These are phyloP conservation scores for Melanostigma gelatinosum DNA, from an alignment of 2,113 vertebrate genomes.

Conservation along the genomic window DNA sequence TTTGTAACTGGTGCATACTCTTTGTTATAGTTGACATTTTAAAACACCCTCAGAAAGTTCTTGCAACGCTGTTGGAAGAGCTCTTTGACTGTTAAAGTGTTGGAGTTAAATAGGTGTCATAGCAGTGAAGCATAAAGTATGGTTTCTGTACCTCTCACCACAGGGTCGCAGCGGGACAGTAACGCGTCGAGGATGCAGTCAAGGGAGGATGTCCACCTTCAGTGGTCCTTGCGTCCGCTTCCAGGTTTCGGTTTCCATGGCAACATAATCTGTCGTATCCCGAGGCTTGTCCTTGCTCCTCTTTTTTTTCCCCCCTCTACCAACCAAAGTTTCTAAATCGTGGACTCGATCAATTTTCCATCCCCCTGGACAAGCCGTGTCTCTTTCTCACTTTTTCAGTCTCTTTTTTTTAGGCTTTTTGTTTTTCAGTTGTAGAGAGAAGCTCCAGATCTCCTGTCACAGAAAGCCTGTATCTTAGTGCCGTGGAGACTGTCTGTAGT, in stretches of 20 bases:
- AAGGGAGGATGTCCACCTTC: slow-evolving; percentile 69
- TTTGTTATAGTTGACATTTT: not conserved
- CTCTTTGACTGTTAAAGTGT: not conserved
- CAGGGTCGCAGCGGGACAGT: slow-evolving; percentile 37
- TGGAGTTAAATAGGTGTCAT: not conserved
- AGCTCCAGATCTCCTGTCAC: slow-evolving; percentile 40
- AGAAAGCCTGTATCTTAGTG: slow-evolving; percentile 51
- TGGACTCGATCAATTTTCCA: slow-evolving; percentile 45
- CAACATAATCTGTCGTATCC: slow-evolving; percentile 79
- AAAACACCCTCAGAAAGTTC: not conserved
- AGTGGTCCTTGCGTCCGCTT: slow-evolving; percentile 74
- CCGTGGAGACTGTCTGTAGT: slow-evolving; percentile 61
- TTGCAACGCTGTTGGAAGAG: not conserved
- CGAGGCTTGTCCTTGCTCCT: slow-evolving; percentile 58
- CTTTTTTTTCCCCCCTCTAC: not conserved
- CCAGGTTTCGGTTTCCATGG: slow-evolving; percentile 82
- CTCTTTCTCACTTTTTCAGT: slow-evolving; percentile 21
- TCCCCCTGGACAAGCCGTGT: slow-evolving; percentile 16
- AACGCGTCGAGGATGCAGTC: slow-evolving; percentile 64
- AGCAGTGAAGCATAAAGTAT: slow-evolving; percentile 4
- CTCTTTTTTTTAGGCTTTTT: slow-evolving; percentile 8
- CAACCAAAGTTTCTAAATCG: slow-evolving; percentile 31
- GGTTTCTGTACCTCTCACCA: slow-evolving; percentile 70
- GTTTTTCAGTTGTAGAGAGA: slow-evolving; percentile 25
- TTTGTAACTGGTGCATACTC: not conserved